phyloP scores from a whole-genome alignment of 2,888 invertebrate species.

The Flexamia atlantica region DNA sequence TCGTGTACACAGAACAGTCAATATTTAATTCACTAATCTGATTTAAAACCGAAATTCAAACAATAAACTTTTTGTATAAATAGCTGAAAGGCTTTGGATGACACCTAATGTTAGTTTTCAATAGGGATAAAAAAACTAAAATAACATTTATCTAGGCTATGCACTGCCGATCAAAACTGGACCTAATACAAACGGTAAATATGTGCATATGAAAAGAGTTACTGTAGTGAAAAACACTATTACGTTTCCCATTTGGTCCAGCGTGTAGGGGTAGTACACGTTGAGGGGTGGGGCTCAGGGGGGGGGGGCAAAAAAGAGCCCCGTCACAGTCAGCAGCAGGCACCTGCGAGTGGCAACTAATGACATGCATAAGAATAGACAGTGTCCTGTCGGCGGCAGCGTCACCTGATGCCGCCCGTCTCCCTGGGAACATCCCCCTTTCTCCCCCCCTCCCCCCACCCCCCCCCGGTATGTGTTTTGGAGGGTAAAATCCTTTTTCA shows the following conservation, averaged over 20 bases:
- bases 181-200: background rate
- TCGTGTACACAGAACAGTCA: too few species aligned
- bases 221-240: constrained; percentile 5
- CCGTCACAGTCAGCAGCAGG: background rate
- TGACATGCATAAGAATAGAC: constrained; percentile 37
- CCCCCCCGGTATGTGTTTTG: background rate
- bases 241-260: background rate
- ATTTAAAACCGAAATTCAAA: too few species aligned
- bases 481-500: background rate
- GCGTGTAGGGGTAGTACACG: background rate
- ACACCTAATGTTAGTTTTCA: too few species aligned
- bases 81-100: too few species aligned
- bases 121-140: too few species aligned
- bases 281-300: background rate
- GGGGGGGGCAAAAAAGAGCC: background rate
- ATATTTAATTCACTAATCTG: too few species aligned
- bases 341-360: constrained; percentile 19
- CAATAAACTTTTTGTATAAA: too few species aligned
- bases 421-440: background rate
- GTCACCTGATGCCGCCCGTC: background rate
- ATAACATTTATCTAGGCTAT: too few species aligned
- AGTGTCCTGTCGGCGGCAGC: background rate
- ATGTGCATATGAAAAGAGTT: constrained; percentile 22
- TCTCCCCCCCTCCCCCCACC: background rate
- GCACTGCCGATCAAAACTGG: background rate